Evolutionary conservation across 2,797 vertebrate species (phyloP).

Genomic region (Anabacerthia variegaticeps): DNA sequence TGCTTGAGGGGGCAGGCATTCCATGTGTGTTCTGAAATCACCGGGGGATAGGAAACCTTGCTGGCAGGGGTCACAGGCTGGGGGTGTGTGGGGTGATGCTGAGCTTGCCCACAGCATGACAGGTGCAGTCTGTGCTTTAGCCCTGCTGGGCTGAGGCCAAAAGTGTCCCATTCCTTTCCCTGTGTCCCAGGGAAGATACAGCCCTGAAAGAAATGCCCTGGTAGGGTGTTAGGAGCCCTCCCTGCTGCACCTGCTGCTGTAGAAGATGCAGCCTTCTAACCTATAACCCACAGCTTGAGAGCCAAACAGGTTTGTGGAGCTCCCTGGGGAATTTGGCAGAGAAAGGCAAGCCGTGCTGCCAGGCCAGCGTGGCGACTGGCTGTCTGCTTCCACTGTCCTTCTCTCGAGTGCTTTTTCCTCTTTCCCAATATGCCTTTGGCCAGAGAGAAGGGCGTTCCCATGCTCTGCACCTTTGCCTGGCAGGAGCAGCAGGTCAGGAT

Average conservation of each 20-base stretch:
- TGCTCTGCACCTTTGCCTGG: neutral
- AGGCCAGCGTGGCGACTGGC: neutral
- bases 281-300: neutral
- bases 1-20: neutral
- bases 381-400: neutral
- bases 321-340: neutral
- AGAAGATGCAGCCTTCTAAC: neutral
- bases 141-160: neutral
- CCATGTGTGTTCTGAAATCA: rapidly evolving
- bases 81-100: rapidly evolving
- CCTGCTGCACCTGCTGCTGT: neutral
- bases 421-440: neutral
- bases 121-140: neutral
- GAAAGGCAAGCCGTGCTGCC: neutral
- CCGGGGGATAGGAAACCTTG: neutral
- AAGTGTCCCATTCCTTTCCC: neutral
- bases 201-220: neutral
- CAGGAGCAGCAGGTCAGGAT: neutral
- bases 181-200: neutral
- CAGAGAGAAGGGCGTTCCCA: neutral
- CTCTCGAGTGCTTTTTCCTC: neutral
- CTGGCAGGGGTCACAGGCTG: neutral
- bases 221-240: neutral
- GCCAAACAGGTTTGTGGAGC: neutral
- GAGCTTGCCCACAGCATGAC: rapidly evolving